Evolutionary conservation across 2,113 vertebrate species (phyloP), one percentile per base, ranked within the genome.

Genomic region (Zosterops hypoxanthus): DNA sequence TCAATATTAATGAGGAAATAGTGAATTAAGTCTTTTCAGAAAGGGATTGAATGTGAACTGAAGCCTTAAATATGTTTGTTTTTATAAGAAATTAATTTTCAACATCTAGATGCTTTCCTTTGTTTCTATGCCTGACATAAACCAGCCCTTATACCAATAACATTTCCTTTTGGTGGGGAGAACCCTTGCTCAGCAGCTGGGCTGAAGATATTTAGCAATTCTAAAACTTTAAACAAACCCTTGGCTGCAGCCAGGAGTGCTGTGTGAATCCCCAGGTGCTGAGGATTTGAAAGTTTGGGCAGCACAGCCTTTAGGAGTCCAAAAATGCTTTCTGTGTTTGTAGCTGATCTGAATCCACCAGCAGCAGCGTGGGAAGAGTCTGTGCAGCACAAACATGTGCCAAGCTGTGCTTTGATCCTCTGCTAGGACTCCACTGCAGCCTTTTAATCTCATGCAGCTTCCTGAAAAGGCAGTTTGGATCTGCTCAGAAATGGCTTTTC

Each of bases 331-430:
- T 70, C 59, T 75, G 26, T n/a, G 4, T 55, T 63, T 60, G 61
- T 55, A 7, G 70, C 61, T 80, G 75, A 5, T 41, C 5, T 1
- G 71, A 82, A 4, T 65, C 47, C n/a, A 7, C 53, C 52, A 84
- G 82, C 56, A 84, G 82, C 56, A 69, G 65, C 0, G 3, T 75
- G 82, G 84, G 73, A 60, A 88, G 76, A 14, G 76, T 66, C 66
- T 60, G 61, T 44, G 12, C 59, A 57, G 46, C n/a, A 3, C 56
- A 78, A 94, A 82, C 83, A 41, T 4, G 5, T 1, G 5, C 57
- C 31, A 78, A 19, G 50, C 5, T 83, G 34, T 70, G 80, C 86
- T 92, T 95, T 94, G 78, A 88, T 95, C 81, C 16, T 49, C 41
- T 96, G 28, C 47, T 79, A 4, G 23, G 17, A 60, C n/a, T 34